phyloP scores from a whole-genome alignment of 1,140 invertebrate species.

The Chymomyza costata region DNA sequence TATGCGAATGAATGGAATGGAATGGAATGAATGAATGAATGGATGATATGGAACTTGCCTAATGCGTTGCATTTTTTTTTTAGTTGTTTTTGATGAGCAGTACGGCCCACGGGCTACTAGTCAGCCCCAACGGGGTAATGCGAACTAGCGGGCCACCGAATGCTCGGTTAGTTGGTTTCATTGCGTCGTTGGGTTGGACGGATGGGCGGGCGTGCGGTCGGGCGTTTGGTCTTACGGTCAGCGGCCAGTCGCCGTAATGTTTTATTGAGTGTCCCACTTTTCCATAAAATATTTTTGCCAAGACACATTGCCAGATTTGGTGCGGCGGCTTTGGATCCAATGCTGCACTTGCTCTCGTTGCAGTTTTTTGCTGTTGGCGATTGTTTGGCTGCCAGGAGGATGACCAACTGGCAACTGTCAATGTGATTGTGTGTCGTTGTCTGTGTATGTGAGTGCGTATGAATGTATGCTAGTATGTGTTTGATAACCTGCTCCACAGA shows the following conservation, averaged over 20 bases:
- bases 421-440: no score
- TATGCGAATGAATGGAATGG: no score
- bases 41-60: no score
- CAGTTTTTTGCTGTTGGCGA: no score
- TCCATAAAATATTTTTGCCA: slow-evolving; percentile 74
- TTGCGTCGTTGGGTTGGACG: neutral
- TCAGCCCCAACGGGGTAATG: no score
- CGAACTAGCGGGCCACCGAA: no score
- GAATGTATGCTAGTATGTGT: no score
- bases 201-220: neutral
- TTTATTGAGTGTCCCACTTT: slow-evolving; percentile 73
- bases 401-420: slow-evolving; percentile 27
- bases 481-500: slow-evolving; percentile 42
- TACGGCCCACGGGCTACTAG: no score
- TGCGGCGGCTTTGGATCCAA: slow-evolving; percentile 8
- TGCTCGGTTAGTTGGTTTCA: slow-evolving; percentile 9
- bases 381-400: no score
- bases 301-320: slow-evolving; percentile 61
- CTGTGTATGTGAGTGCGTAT: no score
- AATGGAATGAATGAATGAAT: no score
- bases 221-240: neutral
- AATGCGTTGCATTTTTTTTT: neutral
- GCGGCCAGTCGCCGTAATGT: slow-evolving; percentile 50
- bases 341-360: slow-evolving; percentile 40
- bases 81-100: neutral